phyloP scores from a whole-genome alignment of 2,113 vertebrate species.

The Brachyhypopomus occidentalis region DNA sequence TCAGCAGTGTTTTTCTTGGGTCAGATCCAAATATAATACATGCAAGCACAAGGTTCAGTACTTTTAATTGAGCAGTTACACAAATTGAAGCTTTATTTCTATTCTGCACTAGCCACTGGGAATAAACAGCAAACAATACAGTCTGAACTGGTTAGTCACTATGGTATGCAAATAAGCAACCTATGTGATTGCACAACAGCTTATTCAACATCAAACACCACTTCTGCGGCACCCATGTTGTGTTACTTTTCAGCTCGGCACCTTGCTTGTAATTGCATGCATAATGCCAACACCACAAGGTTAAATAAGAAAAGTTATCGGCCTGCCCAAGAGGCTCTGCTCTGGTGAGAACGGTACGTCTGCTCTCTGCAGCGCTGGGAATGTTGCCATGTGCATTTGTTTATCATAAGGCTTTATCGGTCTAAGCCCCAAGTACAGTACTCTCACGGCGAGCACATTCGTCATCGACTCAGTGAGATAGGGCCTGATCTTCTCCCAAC shows the following conservation, averaged over 20 bases:
- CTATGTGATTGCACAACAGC: constrained; percentile 33
- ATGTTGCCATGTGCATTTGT: constrained; percentile 8
- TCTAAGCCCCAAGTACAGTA: background rate
- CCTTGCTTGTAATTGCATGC: constrained; percentile 11
- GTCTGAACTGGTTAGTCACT: background rate
- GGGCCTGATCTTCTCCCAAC: constrained; percentile 17
- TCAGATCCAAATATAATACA: background rate
- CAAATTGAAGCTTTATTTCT: constrained; percentile 7
- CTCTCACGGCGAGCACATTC: constrained; percentile 14
- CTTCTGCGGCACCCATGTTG: background rate
- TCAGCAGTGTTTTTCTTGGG: constrained; percentile 19
- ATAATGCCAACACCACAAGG: background rate
- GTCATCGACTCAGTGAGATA: constrained; percentile 22
- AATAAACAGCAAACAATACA: background rate
- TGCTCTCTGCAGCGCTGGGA: constrained; percentile 9
- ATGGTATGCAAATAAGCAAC: background rate
- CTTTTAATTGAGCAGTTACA: constrained; percentile 25
- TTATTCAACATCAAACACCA: constrained; percentile 12
- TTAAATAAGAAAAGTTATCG: constrained; percentile 26
- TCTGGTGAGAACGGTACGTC: constrained; percentile 12
- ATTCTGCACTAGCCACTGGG: background rate
- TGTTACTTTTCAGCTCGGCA: constrained; percentile 11
- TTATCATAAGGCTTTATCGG: constrained; percentile 35
- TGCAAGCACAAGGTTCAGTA: background rate
- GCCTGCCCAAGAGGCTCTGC: background rate